Conservation (phyloP, 1,140 invertebrate species). For the Arctopsyche grandis region DNA sequence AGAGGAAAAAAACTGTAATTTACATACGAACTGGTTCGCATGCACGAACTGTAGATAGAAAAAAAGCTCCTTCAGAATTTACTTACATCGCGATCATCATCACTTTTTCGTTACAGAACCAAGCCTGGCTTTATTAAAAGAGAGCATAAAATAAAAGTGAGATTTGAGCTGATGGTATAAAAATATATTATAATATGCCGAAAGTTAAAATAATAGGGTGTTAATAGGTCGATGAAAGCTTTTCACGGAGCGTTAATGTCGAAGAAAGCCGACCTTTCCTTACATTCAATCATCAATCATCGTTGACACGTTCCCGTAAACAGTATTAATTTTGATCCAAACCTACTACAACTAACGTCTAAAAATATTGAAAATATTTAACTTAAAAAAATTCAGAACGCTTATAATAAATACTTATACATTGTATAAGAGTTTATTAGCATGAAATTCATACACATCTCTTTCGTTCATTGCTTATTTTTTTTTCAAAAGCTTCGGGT, state of each 20-base stretch:
- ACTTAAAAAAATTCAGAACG: neutral
- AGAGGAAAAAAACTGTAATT: neutral
- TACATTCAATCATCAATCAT: conserved; percentile 35
- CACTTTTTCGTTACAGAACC: neutral
- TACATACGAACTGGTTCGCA: conserved; percentile 18
- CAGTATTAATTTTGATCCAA: conserved; percentile 30
- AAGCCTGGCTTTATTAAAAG: conserved; percentile 7
- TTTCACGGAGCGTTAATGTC: too few species aligned
- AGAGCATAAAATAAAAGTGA: neutral
- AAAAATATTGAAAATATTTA: neutral
- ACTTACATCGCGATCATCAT: neutral
- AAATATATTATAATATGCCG: neutral
- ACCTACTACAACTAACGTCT: neutral
- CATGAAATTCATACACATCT: too few species aligned
- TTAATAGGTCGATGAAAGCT: too few species aligned
- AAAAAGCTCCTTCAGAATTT: neutral
- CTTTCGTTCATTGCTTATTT: too few species aligned
- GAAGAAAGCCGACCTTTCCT: neutral
- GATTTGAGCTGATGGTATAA: neutral
- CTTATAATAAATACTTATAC: neutral
- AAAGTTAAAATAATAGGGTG: too few species aligned
- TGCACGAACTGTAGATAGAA: neutral
- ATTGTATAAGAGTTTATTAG: too few species aligned
- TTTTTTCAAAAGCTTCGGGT: neutral
- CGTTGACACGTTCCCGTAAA: neutral